Conservation (phyloP, 2,797 vertebrate species). For the Darevskia mixta region DNA sequence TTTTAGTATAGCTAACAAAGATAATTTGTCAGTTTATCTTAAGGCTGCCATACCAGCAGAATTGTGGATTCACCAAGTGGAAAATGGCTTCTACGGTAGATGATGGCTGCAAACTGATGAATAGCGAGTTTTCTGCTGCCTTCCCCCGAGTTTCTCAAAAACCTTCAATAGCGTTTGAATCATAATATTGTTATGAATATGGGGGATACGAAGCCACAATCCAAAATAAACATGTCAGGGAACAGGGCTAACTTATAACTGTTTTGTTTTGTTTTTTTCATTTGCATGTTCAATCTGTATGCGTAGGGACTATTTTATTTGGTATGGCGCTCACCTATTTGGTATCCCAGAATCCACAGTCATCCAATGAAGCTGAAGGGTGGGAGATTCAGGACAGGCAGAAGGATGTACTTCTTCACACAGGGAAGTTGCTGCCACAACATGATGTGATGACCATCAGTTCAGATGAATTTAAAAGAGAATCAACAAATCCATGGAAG, state of each 20-base stretch:
- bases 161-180: neutral
- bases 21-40: neutral
- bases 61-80: neutral
- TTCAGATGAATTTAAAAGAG: no score
- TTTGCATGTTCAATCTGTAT: neutral
- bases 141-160: neutral
- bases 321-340: neutral
- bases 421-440: no score
- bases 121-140: neutral
- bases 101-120: neutral
- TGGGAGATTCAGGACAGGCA: no score
- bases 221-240: neutral
- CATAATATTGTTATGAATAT: neutral
- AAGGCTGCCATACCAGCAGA: neutral
- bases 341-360: neutral
- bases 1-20: conserved; percentile 2
- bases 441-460: no score
- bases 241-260: neutral
- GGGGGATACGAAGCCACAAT: neutral
- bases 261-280: neutral
- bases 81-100: neutral
- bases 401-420: no score
- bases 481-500: no score
- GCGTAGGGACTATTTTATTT: neutral
- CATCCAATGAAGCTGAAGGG: no score